phyloP scores from a whole-genome alignment of 2,113 vertebrate genomes.

The Salvelinus namaycush region DNA sequence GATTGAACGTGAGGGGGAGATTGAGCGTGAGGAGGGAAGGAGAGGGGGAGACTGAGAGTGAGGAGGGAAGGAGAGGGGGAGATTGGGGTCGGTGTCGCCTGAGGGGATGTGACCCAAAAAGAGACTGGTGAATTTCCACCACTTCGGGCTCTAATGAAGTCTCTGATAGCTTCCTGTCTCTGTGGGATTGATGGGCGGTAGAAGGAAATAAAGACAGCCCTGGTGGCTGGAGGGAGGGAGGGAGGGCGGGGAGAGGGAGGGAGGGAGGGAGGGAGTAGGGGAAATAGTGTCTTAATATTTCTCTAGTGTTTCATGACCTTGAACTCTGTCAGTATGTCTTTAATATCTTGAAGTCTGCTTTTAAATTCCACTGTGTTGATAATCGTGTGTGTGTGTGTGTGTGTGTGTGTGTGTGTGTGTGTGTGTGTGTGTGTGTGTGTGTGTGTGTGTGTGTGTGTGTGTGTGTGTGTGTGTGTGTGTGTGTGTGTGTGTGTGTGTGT shows the following conservation, averaged over 20 bases:
- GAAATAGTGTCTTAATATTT: not conserved
- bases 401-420: conserved; percentile 16
- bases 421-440: conserved; percentile 23
- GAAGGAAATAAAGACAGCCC: not conserved
- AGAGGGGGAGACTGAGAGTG: too few species aligned
- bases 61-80: too few species aligned
- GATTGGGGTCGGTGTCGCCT: not conserved
- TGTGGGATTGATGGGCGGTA: not conserved
- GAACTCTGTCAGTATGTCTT: not conserved
- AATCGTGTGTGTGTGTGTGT: conserved; percentile 7
- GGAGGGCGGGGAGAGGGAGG: too few species aligned
- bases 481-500: conserved; percentile 10
- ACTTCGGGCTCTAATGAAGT: not conserved
- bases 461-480: conserved; percentile 20
- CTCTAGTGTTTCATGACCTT: not conserved
- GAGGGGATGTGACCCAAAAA: not conserved
- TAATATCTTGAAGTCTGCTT: not conserved
- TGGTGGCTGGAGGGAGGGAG: not conserved
- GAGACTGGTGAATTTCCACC: not conserved
- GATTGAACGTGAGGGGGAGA: too few species aligned
- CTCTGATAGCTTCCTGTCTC: not conserved
- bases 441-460: conserved; percentile 9
- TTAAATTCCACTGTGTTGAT: not conserved
- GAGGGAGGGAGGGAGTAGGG: not conserved
- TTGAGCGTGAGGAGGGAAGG: too few species aligned